Evolutionary conservation across 2,888 invertebrate genomes (phyloP).

Genomic region (Microplitis deprimator): DNA sequence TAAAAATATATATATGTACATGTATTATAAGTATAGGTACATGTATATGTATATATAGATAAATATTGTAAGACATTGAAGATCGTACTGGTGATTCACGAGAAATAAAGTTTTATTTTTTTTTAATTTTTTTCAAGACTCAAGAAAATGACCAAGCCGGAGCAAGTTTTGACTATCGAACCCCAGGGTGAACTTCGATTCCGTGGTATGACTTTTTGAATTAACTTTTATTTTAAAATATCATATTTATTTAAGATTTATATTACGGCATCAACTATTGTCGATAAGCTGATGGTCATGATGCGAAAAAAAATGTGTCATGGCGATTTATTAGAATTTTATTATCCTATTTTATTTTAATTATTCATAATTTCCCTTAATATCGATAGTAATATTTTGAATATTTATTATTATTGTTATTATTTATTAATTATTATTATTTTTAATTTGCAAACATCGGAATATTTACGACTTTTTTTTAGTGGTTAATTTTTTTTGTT

Average conservation of each 20-base stretch:
- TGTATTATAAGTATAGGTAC: not conserved
- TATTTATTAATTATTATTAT: too few species aligned
- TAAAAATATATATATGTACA: not conserved
- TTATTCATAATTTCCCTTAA: not conserved
- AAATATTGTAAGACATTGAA: not conserved
- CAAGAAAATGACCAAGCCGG: slow-evolving; percentile 77
- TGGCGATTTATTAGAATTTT: slow-evolving; percentile 21
- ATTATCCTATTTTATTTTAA: not conserved
- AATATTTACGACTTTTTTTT: too few species aligned
- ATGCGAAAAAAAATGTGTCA: slow-evolving; percentile 26
- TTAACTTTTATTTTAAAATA: not conserved
- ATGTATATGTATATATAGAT: not conserved
- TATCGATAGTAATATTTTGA: not conserved
- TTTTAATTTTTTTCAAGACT: not conserved
- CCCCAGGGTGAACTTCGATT: slow-evolving; percentile 92
- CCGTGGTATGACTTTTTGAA: slow-evolving; percentile 79
- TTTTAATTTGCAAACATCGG: too few species aligned
- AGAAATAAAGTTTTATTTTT: not conserved
- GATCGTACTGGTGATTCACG: not conserved
- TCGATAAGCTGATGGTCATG: slow-evolving; percentile 7
- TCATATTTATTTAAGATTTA: not conserved
- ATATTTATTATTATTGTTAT: too few species aligned
- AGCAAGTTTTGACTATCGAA: slow-evolving; percentile 88
- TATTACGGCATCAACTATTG: not conserved
- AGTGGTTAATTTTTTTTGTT: too few species aligned